Percentiles rank a stretch among this genome's conserved stretches.
Evolutionary conservation across 1,140 invertebrate species (phyloP).

Genomic region (Planococcus citri): DNA sequence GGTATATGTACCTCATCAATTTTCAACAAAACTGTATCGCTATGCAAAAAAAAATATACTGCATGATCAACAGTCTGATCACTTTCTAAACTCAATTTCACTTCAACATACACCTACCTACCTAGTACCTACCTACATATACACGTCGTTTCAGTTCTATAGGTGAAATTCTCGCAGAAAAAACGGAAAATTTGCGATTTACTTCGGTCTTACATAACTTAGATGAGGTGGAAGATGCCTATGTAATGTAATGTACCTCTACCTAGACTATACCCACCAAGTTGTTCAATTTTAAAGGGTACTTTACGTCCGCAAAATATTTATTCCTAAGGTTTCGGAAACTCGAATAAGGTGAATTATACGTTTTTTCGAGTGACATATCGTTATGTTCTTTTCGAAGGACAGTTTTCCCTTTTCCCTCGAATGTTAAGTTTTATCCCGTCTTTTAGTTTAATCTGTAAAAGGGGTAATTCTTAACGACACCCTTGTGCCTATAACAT

Average conservation of each 20-base stretch:
- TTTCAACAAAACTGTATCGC: neutral
- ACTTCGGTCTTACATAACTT: too few relatives aligned
- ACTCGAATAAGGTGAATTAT: constrained; percentile 13
- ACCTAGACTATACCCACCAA: too few relatives aligned
- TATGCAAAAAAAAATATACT: neutral
- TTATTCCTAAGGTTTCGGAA: neutral
- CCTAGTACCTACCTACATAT: too few relatives aligned
- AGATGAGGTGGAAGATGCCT: too few relatives aligned
- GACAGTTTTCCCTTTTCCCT: constrained; percentile 3
- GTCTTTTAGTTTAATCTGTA: constrained; percentile 16
- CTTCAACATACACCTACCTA: neutral
- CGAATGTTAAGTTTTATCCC: constrained; percentile 10
- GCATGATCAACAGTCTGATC: neutral
- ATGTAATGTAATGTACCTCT: too few relatives aligned
- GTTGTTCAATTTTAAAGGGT: neutral
- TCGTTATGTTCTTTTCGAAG: constrained; percentile 13
- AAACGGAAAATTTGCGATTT: too few relatives aligned
- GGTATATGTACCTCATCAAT: neutral
- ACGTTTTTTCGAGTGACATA: constrained; percentile 13
- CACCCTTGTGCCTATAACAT: constrained; percentile 8
- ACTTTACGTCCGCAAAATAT: neutral
- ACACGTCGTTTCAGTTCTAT: too few relatives aligned
- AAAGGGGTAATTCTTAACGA: constrained; percentile 20
- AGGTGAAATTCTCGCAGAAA: too few relatives aligned
- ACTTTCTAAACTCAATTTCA: neutral